Conservation (phyloP, 1,140 invertebrate species). For the Drosophila subpulchrella region DNA sequence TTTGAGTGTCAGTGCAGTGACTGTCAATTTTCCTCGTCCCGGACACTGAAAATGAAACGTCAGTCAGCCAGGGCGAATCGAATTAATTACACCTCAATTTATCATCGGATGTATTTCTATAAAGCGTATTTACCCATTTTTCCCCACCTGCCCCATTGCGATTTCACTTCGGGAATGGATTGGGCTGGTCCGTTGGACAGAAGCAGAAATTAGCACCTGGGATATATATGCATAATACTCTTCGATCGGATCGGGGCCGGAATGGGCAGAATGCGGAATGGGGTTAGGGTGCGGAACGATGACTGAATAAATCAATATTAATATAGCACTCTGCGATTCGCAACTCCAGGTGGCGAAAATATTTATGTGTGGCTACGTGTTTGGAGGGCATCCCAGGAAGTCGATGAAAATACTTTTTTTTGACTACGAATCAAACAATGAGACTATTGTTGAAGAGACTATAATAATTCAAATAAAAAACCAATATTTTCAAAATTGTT, state of each 20-base stretch:
- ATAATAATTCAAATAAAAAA: neutral
- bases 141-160: slow-evolving; percentile 42
- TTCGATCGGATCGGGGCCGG: slow-evolving; percentile 6
- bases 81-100: slow-evolving; percentile 73
- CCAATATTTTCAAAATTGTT: neutral
- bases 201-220: slow-evolving; percentile 73
- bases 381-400: neutral
- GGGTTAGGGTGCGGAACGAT: slow-evolving; percentile 69
- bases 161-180: slow-evolving; percentile 64
- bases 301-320: slow-evolving; percentile 51
- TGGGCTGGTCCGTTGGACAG: slow-evolving; percentile 27
- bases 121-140: slow-evolving; percentile 21
- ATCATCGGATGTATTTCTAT: slow-evolving; percentile 50
- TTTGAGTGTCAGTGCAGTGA: slow-evolving; percentile 45
- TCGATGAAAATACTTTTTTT: slow-evolving; percentile 8
- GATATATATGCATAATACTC: slow-evolving; percentile 40
- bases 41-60: slow-evolving; percentile 81
- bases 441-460: no score
- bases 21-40: slow-evolving; percentile 74
- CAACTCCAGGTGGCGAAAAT: slow-evolving; percentile 36
- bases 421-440: slow-evolving; percentile 1
- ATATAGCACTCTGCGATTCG: slow-evolving; percentile 31
- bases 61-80: slow-evolving; percentile 60
- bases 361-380: neutral
- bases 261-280: slow-evolving; percentile 50